Base-by-base conservation (phyloP, 2,113 vertebrate genomes). In the Gopherus flavomarginatus region DNA sequence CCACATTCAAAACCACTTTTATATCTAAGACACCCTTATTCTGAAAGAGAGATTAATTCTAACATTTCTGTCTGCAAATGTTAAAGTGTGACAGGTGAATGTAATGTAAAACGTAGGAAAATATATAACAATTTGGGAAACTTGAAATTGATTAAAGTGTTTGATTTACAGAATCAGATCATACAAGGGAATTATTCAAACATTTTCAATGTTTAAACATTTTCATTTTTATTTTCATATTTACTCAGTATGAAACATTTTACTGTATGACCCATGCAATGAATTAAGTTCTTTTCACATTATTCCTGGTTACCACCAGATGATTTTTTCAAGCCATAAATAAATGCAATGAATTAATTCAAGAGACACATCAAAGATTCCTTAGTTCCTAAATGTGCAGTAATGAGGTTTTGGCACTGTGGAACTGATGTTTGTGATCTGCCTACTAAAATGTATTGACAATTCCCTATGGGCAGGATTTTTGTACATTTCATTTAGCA, bases 401-500 rank as follows among this genome's bases (percentile, higher is more conserved):
- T 53, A 81, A 85, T 11, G 54, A 22, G 5, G 10, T 77, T 77
- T 92, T 82, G 16, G 10, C 81, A 86, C 22, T n/a, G 38, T 81
- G 27, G 59, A 91, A 91, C 85, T 62, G 2, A 5, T 22, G 24
- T 1, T 14, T 83, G 42, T 50, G n/a, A 87, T 89, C 86, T 50
- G 26, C 65, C 56, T 90, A 44, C 77, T 87, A 79, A 79, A 65
- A 92, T 5, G 19, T 50, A 82, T 7, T 79, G 86, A 91, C 54
- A 79, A 52, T 78, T 26, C 31, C 49, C 35, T 35, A 3, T 0
- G n/a, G 90, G 69, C 11, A 93, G 83, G 79, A 86, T 42, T 96
- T 96, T 69, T 93, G 75, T 65, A 86, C 50, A 81, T 88, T 97
- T 96, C 83, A 57, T 65, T 85, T 54, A 65, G 78, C 53, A 90